These are phyloP conservation scores for Thera britannica DNA, from an alignment of 2,888 invertebrate species.

Conservation along the genomic window DNA sequence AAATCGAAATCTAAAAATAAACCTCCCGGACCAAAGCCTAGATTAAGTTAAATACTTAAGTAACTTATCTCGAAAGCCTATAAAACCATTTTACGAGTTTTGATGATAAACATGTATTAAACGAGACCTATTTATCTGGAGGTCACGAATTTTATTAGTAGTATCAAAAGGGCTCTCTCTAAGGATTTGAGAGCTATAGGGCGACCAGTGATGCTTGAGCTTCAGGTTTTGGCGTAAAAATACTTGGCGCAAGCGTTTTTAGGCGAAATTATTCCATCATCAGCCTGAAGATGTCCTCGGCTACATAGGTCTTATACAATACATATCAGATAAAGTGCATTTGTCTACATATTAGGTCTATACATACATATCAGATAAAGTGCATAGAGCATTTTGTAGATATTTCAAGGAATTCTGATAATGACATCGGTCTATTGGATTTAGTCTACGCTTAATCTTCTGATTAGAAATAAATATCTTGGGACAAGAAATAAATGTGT, in stretches of 20 bases:
- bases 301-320: too few species aligned
- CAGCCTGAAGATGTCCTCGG: too few species aligned
- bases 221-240: conserved; percentile 22
- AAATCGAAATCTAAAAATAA: background rate
- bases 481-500: too few species aligned
- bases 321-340: too few species aligned
- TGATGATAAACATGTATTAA: conserved; percentile 41
- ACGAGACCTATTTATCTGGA: conserved; percentile 47
- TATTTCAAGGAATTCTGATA: too few species aligned
- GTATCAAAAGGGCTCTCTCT: conserved; percentile 62
- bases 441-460: too few species aligned
- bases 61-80: conserved; percentile 30
- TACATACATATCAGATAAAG: too few species aligned
- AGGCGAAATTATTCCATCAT: background rate
- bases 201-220: conserved; percentile 48
- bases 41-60: conserved; percentile 28
- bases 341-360: too few species aligned
- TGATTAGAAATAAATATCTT: too few species aligned
- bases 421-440: too few species aligned
- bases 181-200: conserved; percentile 51
- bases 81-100: conserved; percentile 40
- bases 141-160: conserved; percentile 74
- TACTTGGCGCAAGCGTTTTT: conserved; percentile 1
- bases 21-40: conserved; percentile 10
- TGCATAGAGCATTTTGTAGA: too few species aligned